Conservation (phyloP, 2,797 vertebrate species). For the Anas bernieri region DNA sequence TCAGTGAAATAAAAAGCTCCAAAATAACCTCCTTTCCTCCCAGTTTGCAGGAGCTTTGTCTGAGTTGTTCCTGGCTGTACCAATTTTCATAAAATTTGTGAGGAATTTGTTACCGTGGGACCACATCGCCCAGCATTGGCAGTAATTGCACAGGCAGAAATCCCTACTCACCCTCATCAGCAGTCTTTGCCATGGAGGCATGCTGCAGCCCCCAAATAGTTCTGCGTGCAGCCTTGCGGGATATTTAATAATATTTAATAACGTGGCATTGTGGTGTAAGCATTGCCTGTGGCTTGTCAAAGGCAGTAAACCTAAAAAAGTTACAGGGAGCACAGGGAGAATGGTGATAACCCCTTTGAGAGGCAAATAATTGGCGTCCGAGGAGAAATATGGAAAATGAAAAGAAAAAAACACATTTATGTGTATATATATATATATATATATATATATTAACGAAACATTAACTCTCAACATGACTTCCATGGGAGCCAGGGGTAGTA, state of each 20-base stretch:
- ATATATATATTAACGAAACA: conserved; percentile 18
- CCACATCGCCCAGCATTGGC: background rate
- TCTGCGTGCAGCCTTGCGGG: background rate
- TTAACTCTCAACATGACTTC: conserved; percentile 43
- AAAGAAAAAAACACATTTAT: background rate
- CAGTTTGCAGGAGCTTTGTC: background rate
- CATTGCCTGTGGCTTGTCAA: background rate
- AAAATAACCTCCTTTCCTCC: background rate
- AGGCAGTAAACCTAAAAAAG: background rate
- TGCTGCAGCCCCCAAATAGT: background rate
- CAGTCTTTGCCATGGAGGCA: background rate
- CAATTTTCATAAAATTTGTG: background rate
- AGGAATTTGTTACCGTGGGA: background rate
- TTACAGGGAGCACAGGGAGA: background rate
- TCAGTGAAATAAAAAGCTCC: background rate
- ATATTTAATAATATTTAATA: background rate
- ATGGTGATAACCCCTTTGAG: background rate
- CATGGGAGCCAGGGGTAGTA: background rate
- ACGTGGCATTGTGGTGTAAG: accelerated
- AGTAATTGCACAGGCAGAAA: background rate
- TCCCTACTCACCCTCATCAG: background rate
- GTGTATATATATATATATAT: background rate
- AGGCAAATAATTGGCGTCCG: background rate
- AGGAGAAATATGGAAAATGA: conserved; percentile 14
- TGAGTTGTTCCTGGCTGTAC: background rate